These are phyloP conservation scores for Caenorhabditis latens DNA, from an alignment of 1,140 invertebrate genomes.

Conservation along the genomic window DNA sequence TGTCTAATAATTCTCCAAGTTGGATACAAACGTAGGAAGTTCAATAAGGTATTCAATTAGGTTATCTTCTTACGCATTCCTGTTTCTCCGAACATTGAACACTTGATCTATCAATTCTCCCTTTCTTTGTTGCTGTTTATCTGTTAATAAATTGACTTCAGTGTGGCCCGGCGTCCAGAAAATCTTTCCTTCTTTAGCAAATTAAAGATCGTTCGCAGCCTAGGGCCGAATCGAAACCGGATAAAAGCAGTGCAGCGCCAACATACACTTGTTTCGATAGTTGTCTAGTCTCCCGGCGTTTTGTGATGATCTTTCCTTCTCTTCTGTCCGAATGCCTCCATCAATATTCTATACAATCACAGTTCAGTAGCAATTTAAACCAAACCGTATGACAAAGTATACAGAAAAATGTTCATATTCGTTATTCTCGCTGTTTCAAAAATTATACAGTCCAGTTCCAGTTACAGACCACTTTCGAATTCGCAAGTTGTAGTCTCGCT, in stretches of 20 bases:
- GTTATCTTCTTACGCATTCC: background rate
- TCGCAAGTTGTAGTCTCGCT: background rate
- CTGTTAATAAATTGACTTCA: constrained; percentile 16
- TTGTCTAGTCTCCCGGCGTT: constrained; percentile 39
- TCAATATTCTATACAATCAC: constrained; percentile 1
- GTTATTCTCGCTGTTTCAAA: background rate
- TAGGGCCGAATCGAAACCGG: background rate
- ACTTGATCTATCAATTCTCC: constrained; percentile 26
- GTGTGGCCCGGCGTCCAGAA: constrained; percentile 26
- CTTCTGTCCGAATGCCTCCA: background rate
- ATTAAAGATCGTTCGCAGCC: constrained; percentile 27
- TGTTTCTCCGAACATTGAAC: background rate
- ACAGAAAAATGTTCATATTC: background rate
- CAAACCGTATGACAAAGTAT: constrained; percentile 44
- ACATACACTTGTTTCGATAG: constrained; percentile 36
- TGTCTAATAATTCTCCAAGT: background rate
- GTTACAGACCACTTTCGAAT: background rate
- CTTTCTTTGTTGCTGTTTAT: background rate
- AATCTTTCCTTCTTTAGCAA: constrained; percentile 4
- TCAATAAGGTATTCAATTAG: constrained; percentile 10
- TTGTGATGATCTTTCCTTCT: constrained; percentile 10
- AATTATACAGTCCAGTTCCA: background rate
- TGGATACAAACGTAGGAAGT: background rate
- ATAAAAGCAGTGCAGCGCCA: background rate
- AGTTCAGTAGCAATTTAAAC: constrained; percentile 42